phyloP scores from a whole-genome alignment of 2,113 vertebrate species.

The Chaenocephalus aceratus region DNA sequence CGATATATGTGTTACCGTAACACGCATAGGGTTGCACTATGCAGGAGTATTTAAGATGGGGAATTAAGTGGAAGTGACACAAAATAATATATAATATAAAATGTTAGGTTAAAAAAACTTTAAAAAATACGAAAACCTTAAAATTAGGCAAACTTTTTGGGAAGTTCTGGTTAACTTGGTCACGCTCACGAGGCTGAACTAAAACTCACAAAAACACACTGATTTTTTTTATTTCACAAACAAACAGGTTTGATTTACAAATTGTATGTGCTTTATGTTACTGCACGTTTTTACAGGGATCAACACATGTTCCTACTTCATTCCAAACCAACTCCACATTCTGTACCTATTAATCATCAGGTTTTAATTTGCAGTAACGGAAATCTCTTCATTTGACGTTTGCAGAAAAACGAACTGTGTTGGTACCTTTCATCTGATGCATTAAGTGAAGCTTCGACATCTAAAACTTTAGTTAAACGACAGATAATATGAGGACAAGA shows the following conservation, averaged over 20 bases:
- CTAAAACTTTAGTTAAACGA: background rate
- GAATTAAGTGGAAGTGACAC: too few relatives aligned
- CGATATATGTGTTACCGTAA: conserved; percentile 36
- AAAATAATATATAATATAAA: too few relatives aligned
- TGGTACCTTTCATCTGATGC: background rate
- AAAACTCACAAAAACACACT: background rate
- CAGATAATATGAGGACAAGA: background rate
- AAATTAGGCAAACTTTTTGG: too few relatives aligned
- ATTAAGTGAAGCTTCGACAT: background rate
- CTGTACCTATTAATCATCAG: background rate
- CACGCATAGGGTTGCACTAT: background rate
- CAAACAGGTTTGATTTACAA: background rate
- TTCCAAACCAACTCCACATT: background rate
- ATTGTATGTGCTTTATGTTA: background rate
- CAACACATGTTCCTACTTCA: background rate
- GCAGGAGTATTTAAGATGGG: too few relatives aligned
- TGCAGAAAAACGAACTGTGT: background rate
- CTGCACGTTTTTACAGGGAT: background rate
- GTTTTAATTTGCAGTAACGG: background rate
- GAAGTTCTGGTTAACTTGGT: too few relatives aligned
- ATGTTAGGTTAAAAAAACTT: too few relatives aligned
- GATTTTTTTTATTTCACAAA: too few relatives aligned
- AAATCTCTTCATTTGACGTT: background rate
- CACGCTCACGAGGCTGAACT: background rate
- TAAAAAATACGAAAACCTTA: too few relatives aligned